A percentile compares a stretch with the other conserved stretches of the same genome.
Conservation (phyloP, 2,888 invertebrate species). For the Agriopis marginaria region DNA sequence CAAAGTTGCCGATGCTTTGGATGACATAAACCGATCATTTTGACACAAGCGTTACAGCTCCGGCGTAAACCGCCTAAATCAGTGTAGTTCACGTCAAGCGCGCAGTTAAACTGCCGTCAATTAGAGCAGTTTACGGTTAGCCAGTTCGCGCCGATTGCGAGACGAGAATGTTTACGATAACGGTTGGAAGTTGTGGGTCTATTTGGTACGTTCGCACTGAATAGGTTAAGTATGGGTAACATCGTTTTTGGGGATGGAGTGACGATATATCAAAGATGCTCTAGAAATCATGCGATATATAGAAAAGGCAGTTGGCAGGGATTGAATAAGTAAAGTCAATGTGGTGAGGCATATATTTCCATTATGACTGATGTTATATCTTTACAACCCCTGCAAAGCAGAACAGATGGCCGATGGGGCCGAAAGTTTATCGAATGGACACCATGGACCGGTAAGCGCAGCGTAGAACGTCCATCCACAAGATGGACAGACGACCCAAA, state of each 20-base stretch:
- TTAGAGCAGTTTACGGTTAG: slow-evolving; percentile 26
- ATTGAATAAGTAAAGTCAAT: no score
- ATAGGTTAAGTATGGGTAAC: neutral
- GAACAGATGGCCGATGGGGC: no score
- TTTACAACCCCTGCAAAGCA: no score
- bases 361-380: no score
- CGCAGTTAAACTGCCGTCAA: slow-evolving; percentile 19
- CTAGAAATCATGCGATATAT: no score
- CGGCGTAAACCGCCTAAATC: slow-evolving; percentile 12
- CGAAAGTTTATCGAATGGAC: no score
- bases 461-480: no score
- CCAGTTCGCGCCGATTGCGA: slow-evolving; percentile 19
- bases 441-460: no score
- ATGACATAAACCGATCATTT: neutral
- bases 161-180: slow-evolving; percentile 15
- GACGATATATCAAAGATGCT: no score
- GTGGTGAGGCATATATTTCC: no score
- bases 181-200: neutral
- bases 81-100: slow-evolving; percentile 19
- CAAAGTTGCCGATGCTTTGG: neutral
- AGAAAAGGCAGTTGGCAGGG: no score
- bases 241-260: neutral
- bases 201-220: neutral
- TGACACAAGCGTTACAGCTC: neutral
- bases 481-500: no score